phyloP scores from a whole-genome alignment of 2,888 invertebrate species.

The Drosophila siamana region DNA sequence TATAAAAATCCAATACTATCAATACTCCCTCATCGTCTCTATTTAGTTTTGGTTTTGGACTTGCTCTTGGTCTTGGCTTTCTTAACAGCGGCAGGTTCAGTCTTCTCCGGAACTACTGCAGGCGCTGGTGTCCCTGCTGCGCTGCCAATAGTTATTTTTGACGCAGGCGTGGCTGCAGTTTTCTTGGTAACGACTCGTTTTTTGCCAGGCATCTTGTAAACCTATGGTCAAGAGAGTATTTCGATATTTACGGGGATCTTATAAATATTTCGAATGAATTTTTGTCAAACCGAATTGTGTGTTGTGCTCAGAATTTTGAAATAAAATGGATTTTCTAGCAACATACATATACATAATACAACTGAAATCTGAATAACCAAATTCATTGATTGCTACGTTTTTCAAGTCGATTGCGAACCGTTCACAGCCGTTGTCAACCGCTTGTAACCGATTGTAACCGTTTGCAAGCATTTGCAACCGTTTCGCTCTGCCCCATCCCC shows the following conservation, averaged over 20 bases:
- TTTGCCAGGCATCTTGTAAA: conserved; percentile 46
- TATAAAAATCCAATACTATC: conserved; percentile 5
- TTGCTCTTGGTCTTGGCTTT: conserved; percentile 39
- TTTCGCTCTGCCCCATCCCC: conserved; percentile 53
- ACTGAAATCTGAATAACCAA: not conserved
- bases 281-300: conserved; percentile 14
- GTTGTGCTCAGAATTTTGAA: conserved; percentile 4
- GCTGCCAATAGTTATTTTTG: not conserved
- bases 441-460: conserved; percentile 31
- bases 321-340: not conserved
- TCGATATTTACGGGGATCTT: conserved; percentile 18
- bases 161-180: not conserved
- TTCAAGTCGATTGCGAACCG: not conserved
- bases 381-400: conserved; percentile 31
- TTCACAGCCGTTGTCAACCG: conserved; percentile 7
- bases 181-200: conserved; percentile 38
- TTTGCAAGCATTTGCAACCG: conserved; percentile 38
- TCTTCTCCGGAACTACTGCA: not conserved
- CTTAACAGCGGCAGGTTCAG: conserved; percentile 21
- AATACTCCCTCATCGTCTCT: conserved; percentile 3
- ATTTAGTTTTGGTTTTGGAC: conserved; percentile 40
- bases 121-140: not conserved
- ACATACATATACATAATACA: not conserved
- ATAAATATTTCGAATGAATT: conserved; percentile 24
- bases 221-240: not conserved